Percentiles rank a stretch among this genome's conserved stretches.
phyloP scores from a whole-genome alignment of 2,113 vertebrate genomes.

The Leptocoma aspasia region DNA sequence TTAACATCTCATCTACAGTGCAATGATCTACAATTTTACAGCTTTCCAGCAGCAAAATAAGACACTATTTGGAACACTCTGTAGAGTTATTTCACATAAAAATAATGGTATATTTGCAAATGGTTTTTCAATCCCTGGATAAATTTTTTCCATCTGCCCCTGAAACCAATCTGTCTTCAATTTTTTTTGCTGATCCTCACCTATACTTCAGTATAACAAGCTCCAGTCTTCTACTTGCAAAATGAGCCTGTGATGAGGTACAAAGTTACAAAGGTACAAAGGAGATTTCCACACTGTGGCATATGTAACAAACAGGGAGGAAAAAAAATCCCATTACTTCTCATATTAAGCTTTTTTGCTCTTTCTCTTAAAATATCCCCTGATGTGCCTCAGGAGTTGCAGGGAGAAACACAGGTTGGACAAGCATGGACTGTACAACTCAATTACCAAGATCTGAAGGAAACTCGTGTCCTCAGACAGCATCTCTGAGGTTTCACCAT shows the following conservation, averaged over 20 bases:
- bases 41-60: background rate
- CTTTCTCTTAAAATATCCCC: background rate
- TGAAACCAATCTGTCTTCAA: background rate
- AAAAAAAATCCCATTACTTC: background rate
- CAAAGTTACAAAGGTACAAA: background rate
- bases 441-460: constrained; percentile 33
- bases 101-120: background rate
- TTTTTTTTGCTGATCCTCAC: background rate
- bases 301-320: background rate
- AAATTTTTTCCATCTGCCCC: background rate
- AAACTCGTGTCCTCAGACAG: background rate
- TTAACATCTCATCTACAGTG: background rate
- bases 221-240: background rate
- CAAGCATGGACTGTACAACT: background rate
- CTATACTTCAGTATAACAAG: background rate
- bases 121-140: background rate
- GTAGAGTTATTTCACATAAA: background rate
- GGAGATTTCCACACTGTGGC: rapidly evolving
- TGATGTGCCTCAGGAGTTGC: background rate
- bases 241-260: background rate
- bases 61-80: background rate
- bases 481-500: background rate
- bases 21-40: background rate
- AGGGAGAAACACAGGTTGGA: background rate
- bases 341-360: background rate